Evolutionary conservation across 2,113 vertebrate species (phyloP).

Genomic region (Brachyhypopomus gauderio): DNA sequence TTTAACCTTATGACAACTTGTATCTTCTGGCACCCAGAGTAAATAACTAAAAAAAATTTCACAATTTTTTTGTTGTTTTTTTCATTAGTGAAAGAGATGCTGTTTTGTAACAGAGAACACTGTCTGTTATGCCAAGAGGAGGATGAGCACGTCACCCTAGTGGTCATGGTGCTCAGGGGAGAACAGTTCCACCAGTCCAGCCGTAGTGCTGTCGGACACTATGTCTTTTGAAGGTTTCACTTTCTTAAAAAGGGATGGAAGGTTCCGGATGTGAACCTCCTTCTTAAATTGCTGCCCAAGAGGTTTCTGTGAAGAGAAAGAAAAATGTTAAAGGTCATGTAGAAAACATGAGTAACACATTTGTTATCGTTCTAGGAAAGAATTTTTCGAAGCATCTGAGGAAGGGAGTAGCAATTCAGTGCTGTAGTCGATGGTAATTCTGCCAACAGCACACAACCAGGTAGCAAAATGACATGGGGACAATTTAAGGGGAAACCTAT

Average conservation of each 20-base stretch:
- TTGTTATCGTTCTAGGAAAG: not conserved
- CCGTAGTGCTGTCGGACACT: slow-evolving; percentile 71
- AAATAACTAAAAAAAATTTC: not conserved
- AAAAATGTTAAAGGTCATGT: not conserved
- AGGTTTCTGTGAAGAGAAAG: slow-evolving; percentile 81
- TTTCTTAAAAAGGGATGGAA: slow-evolving; percentile 94
- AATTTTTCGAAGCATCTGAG: no score
- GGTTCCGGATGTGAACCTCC: slow-evolving; percentile 97
- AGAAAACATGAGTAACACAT: not conserved
- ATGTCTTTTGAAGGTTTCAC: slow-evolving; percentile 81
- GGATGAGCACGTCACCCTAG: not conserved
- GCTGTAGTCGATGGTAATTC: no score
- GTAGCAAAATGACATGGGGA: no score
- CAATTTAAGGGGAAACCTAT: no score
- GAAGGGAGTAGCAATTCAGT: no score
- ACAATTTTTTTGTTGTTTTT: not conserved
- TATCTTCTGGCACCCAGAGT: not conserved
- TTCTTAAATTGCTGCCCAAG: slow-evolving; percentile 97
- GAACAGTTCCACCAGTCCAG: slow-evolving; percentile 81
- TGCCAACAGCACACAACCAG: no score
- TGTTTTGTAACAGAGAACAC: not conserved
- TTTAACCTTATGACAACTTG: not conserved
- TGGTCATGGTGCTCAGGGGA: slow-evolving; percentile 50
- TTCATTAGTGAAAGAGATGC: not conserved
- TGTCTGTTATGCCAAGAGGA: not conserved